Percentiles rank a stretch among this genome's conserved stretches.
Evolutionary conservation across 2,797 vertebrate species (phyloP).

Genomic region (Eleutherodactylus coqui): DNA sequence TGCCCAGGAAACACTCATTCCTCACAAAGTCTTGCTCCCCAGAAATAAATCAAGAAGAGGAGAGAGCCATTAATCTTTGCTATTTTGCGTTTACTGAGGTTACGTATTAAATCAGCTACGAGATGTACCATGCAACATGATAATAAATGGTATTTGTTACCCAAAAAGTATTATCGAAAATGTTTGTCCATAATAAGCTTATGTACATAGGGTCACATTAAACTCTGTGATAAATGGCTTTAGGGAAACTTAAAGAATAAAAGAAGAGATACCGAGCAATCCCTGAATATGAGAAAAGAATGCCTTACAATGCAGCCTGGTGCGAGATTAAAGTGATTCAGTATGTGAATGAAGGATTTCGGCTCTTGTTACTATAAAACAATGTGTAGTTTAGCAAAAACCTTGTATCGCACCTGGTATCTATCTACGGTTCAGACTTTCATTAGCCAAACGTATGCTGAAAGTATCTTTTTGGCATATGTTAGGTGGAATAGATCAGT

Average conservation of each 20-base stretch:
- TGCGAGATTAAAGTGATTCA: neutral
- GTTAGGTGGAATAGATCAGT: neutral
- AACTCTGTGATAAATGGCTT: constrained; percentile 24
- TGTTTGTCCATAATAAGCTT: constrained; percentile 30
- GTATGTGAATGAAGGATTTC: neutral
- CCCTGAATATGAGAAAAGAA: constrained; percentile 11
- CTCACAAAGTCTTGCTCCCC: constrained; percentile 48
- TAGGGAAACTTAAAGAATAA: neutral
- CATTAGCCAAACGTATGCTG: neutral
- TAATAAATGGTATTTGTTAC: constrained; percentile 49
- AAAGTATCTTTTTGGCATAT: neutral
- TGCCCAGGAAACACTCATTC: constrained; percentile 61
- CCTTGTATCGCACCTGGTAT: neutral
- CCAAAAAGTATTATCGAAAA: constrained; percentile 21
- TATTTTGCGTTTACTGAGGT: constrained; percentile 50
- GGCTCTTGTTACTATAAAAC: neutral
- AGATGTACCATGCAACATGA: constrained; percentile 55
- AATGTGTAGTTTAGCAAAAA: neutral
- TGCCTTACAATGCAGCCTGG: neutral
- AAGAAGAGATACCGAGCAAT: neutral
- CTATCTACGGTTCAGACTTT: neutral
- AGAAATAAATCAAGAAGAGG: constrained; percentile 53
- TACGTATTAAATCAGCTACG: constrained; percentile 55
- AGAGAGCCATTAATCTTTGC: constrained; percentile 53
- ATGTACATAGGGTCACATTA: constrained; percentile 33